Conservation (phyloP, 2,113 vertebrate species). For the Chunga burmeisteri region DNA sequence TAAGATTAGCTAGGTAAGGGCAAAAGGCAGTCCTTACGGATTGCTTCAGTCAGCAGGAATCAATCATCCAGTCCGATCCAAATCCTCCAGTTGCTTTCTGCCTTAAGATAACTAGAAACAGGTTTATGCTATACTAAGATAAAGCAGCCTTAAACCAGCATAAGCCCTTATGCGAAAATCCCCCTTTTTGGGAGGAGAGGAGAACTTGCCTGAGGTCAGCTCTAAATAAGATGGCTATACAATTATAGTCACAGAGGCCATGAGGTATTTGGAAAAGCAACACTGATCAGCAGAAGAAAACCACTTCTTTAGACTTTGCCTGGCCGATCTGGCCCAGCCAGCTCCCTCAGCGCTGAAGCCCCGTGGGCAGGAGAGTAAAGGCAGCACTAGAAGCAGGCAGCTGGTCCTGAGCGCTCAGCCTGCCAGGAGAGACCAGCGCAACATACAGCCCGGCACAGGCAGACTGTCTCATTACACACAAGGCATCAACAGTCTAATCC, state of each 20-base stretch:
- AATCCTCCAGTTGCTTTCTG: slow-evolving; percentile 39
- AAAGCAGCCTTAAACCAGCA: slow-evolving; percentile 47
- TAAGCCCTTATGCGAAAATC: neutral
- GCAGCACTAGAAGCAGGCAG: neutral
- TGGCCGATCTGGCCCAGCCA: neutral
- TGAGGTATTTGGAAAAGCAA: neutral
- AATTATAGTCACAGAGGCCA: neutral
- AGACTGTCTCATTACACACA: fast-evolving
- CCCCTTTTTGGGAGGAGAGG: neutral
- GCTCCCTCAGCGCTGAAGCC: neutral
- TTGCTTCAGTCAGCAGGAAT: slow-evolving; percentile 27
- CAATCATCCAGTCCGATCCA: slow-evolving; percentile 37
- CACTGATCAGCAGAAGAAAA: neutral
- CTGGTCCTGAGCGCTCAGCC: neutral
- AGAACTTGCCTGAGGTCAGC: slow-evolving; percentile 18
- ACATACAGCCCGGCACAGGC: fast-evolving
- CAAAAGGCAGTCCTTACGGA: slow-evolving; percentile 1
- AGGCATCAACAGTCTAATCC: neutral
- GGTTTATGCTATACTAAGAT: slow-evolving; percentile 40
- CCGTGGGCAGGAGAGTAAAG: neutral
- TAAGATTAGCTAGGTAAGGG: slow-evolving; percentile 1
- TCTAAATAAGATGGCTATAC: neutral
- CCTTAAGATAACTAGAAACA: slow-evolving; percentile 53
- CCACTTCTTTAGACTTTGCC: neutral
- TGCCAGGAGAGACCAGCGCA: neutral